Evolutionary conservation across 2,797 vertebrate genomes (phyloP), one percentile per base, ranked within the genome.

Genomic region (Sciaenops ocellatus): DNA sequence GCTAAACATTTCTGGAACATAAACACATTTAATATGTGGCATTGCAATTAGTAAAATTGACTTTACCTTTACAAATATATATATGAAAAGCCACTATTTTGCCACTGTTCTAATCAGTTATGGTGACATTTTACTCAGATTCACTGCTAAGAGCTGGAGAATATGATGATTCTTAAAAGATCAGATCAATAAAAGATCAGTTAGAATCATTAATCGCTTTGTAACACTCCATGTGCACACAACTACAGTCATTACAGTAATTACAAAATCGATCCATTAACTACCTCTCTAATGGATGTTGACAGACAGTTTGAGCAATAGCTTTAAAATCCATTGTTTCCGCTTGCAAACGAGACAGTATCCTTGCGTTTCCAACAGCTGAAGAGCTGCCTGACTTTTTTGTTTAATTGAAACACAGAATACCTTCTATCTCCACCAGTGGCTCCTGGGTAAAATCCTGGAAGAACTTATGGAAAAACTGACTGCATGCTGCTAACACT

Each of bases 351-450:
- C 9, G n/a, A 30, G 13, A 64, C 4, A 11, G n/a, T 59, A 11
- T 17, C 30, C 20, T 34, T 20, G 17, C 41, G 41, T 47, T 26
- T 67, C 4, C 38, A 48, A 1, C 11, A 24, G 44, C 18, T 34
- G 15, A 63, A 38, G 3, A 24, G 15, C 10, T 30, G 28, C 57
- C 17, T 60, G n/a, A 65, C 6, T n/a, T 4, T 46, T 74, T 0
- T 3, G 22, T 44, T 41, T 13, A 48, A 68, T 6, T 22, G 12
- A 54, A 68, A 48, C 16, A 67, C 28, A 57, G 11, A 52, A 50
- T 96, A 99, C 98, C 98, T 97, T 99, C 98, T 87, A 99, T 99
- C 89, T 99, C 98, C 86, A 99, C 98, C 79, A 99, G 94, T 30
- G 98, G 98, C 85, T 99, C 98, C 91, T 98, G 96, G 80, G 97